Evolutionary conservation across 2,888 invertebrate species (phyloP).

Genomic region (Trissolcus brochymenae): DNA sequence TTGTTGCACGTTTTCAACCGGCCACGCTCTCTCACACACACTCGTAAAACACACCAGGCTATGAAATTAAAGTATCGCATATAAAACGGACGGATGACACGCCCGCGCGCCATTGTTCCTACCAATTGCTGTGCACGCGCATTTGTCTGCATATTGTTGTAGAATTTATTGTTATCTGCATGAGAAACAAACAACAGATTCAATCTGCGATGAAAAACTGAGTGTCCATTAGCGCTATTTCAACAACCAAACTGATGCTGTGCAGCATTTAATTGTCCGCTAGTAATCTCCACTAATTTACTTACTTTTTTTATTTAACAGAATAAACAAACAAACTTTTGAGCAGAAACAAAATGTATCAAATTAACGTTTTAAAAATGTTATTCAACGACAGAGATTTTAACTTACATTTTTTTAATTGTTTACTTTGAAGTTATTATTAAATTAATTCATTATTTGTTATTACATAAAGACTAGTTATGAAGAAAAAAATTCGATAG

Average conservation of each 20-base stretch:
- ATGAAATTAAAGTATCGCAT: conserved; percentile 55
- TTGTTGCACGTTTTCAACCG: conserved; percentile 61
- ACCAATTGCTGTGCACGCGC: conserved; percentile 58
- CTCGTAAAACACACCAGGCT: conserved; percentile 39
- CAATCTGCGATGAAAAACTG: conserved; percentile 4
- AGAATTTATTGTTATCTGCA: conserved; percentile 43
- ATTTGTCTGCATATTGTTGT: conserved; percentile 47
- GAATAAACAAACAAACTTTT: background rate
- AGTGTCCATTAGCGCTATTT: background rate
- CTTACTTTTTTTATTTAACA: background rate
- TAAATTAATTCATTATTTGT: too few relatives aligned
- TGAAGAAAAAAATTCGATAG: too few relatives aligned
- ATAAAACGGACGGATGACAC: conserved; percentile 63
- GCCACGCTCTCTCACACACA: conserved; percentile 25
- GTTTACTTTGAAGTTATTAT: too few relatives aligned
- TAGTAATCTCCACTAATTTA: too few relatives aligned
- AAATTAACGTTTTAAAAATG: too few relatives aligned
- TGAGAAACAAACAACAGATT: conserved; percentile 37
- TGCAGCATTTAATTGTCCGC: too few relatives aligned
- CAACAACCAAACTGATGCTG: background rate
- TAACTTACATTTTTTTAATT: too few relatives aligned
- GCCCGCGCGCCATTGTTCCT: conserved; percentile 65
- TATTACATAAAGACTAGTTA: too few relatives aligned
- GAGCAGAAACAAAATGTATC: background rate
- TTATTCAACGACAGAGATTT: too few relatives aligned